phyloP scores from a whole-genome alignment of 2,888 invertebrate species.

The Smittia aterrima region DNA sequence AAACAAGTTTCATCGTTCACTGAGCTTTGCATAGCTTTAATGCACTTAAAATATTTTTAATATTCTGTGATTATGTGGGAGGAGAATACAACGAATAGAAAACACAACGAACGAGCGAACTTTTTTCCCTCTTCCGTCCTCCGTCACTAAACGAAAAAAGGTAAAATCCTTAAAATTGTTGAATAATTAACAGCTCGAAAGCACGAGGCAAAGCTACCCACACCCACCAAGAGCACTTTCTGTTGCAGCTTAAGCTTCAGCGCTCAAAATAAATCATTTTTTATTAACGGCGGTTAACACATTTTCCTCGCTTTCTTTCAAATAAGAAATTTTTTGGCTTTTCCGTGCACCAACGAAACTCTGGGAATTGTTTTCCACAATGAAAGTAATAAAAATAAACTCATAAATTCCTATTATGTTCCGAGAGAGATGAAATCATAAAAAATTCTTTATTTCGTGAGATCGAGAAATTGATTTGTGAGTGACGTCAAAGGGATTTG shows the following conservation, averaged over 20 bases:
- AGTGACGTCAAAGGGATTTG: neutral
- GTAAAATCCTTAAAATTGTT: slow-evolving; percentile 17
- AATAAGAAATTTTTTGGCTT: neutral
- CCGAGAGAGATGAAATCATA: slow-evolving; percentile 11
- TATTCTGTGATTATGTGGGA: neutral
- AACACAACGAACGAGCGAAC: neutral
- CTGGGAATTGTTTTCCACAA: slow-evolving; percentile 1
- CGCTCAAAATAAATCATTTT: slow-evolving; percentile 33
- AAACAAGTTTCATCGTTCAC: too few species aligned
- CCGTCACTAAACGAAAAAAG: neutral
- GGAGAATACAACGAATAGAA: neutral
- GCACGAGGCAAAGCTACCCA: neutral
- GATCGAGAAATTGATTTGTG: neutral
- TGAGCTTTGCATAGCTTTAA: neutral
- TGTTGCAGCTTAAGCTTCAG: slow-evolving; percentile 1
- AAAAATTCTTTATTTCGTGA: neutral
- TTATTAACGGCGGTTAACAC: slow-evolving; percentile 33
- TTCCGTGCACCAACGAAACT: neutral
- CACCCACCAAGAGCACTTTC: neutral
- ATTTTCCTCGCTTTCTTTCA: slow-evolving; percentile 9
- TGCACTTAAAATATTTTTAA: neutral
- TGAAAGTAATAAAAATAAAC: slow-evolving; percentile 21
- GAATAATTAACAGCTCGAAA: slow-evolving; percentile 34
- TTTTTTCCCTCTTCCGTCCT: too few species aligned
- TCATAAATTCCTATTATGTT: slow-evolving; percentile 22